phyloP scores from a whole-genome alignment of 1,140 invertebrate species.

The Pseudachorutes palmiensis region DNA sequence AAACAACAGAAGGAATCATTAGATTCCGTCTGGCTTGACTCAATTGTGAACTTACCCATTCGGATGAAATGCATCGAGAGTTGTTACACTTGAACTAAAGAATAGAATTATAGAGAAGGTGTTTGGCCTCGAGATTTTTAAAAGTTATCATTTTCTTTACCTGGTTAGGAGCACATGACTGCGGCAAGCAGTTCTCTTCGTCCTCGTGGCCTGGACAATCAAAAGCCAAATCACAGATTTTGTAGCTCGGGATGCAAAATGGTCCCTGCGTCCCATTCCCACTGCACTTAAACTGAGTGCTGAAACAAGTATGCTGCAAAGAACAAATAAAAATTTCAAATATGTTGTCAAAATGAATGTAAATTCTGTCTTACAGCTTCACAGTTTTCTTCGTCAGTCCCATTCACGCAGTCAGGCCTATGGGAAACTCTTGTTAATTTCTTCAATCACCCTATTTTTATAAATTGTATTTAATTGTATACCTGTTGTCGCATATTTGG shows the following conservation, averaged over 20 bases:
- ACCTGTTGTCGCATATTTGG: constrained; percentile 49
- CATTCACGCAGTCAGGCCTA: constrained; percentile 46
- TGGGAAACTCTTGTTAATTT: neutral
- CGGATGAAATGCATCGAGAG: neutral
- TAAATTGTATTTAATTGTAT: neutral
- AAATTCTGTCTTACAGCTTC: constrained; percentile 43
- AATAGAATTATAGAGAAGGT: neutral
- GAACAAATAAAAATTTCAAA: neutral
- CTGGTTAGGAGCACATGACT: constrained; percentile 52
- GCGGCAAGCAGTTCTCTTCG: constrained; percentile 56
- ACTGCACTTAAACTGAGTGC: constrained; percentile 48
- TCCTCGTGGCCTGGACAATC: constrained; percentile 55
- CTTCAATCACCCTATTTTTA: neutral
- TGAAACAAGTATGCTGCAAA: constrained; percentile 46
- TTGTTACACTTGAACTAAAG: constrained; percentile 27
- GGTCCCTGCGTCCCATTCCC: constrained; percentile 41
- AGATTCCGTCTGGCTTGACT: too few relatives aligned
- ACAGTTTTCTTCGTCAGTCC: constrained; percentile 49
- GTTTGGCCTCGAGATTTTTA: neutral
- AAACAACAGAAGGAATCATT: neutral
- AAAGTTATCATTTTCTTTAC: constrained; percentile 41
- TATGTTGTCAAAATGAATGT: neutral
- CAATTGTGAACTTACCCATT: constrained; percentile 2
- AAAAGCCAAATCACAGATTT: constrained; percentile 21
- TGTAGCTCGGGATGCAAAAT: constrained; percentile 47